phyloP scores from a whole-genome alignment of 2,888 invertebrate species.

The Meiosimyza decipiens region DNA sequence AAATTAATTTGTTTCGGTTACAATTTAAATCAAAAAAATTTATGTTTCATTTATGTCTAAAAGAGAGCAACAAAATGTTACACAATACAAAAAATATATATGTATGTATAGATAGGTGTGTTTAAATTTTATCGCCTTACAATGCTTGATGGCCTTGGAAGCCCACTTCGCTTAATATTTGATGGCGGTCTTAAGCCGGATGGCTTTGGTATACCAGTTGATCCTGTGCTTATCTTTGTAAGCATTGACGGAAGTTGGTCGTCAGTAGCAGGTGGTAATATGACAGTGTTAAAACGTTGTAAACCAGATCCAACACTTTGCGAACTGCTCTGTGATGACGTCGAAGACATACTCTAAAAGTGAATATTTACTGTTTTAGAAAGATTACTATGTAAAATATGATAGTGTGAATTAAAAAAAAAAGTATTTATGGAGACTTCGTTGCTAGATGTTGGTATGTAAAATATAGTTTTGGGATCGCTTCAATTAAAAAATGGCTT shows the following conservation, averaged over 20 bases:
- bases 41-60: slow-evolving; percentile 4
- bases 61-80: slow-evolving; percentile 11
- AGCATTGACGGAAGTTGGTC: slow-evolving; percentile 42
- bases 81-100: slow-evolving; percentile 12
- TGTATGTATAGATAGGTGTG: background rate
- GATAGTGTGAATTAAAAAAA: no score
- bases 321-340: slow-evolving; percentile 62
- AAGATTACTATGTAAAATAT: background rate
- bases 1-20: slow-evolving; percentile 27
- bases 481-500: no score
- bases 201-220: slow-evolving; percentile 63
- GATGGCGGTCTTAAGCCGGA: slow-evolving; percentile 62
- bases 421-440: background rate
- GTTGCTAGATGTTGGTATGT: background rate
- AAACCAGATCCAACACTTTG: slow-evolving; percentile 48
- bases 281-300: slow-evolving; percentile 31
- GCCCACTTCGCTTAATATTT: slow-evolving; percentile 61
- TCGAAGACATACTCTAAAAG: slow-evolving; percentile 63
- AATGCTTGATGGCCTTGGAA: slow-evolving; percentile 61
- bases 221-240: slow-evolving; percentile 57
- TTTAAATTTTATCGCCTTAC: slow-evolving; percentile 55
- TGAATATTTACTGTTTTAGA: background rate
- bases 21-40: slow-evolving; percentile 18
- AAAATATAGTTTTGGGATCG: background rate
- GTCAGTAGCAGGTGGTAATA: slow-evolving; percentile 28